Base-by-base conservation (phyloP, 2,888 invertebrate genomes). In the Aphelenchoides bicaudatus region DNA sequence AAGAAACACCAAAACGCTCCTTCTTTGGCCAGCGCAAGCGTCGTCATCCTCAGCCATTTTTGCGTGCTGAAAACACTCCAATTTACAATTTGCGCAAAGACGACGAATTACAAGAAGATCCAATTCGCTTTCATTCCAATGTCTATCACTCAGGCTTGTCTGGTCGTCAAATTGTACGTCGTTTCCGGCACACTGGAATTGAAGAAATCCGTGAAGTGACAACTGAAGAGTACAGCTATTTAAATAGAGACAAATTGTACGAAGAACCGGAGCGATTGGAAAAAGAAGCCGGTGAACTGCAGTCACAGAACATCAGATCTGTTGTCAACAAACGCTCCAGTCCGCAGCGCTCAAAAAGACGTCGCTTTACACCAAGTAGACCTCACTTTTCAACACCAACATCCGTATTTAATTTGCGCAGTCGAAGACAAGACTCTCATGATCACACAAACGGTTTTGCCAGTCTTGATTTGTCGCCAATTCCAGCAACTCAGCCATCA, bases 101-200 rank as follows among this genome's bases (percentile, higher is more conserved):
- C 6, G 13, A 27, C n/a, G 58, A 60, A 59, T 8, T 57, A n/a
- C 31, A 59, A 13, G 19, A 59, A 1, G 23, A 56, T 23, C 61
- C 61, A 8, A 10, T 61, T 8, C 39, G 56, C 16, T 46, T 38
- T 28, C 38, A 48, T 6, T 27, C 59, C 34, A 28, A n/a, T 23
- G 38, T 61, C 13, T 61, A 61, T 47, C 61, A 61, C 23, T 63
- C 61, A 8, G 61, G 61, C 13, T 37, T 39, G n/a, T 58, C 62
- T 8, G 27, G 29, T 25, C 23, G 37, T 50, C 56, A 21, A 13
- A 6, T 60, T 6, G 16, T 34, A 28, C 13, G 29, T 27, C 54
- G 65, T 23, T 49, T 37, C 29, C 39, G 56, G 10, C 65, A 63
- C 29, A 64, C 60, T 19, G 65, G 68, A 28, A 66, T 65, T 16